A percentile compares a stretch with the other conserved stretches of the same genome.
These are phyloP conservation scores for Adelges cooleyi DNA, from an alignment of 1,140 invertebrate genomes.

Conservation along the genomic window DNA sequence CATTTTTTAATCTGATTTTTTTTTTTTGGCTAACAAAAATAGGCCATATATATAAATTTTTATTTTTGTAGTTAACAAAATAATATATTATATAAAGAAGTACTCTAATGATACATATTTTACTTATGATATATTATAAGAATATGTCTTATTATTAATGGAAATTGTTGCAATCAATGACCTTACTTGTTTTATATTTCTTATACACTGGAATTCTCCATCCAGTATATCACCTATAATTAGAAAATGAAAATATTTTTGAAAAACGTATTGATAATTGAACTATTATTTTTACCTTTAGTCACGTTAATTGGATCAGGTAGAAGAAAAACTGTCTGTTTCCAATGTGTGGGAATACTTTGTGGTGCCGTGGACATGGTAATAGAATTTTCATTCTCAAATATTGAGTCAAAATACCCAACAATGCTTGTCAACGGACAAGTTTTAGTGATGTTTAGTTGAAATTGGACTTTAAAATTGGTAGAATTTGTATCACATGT, in stretches of 20 bases:
- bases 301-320: constrained; percentile 56
- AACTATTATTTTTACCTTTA: constrained; percentile 44
- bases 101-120: background rate
- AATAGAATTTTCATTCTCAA: constrained; percentile 59
- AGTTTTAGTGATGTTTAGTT: constrained; percentile 54
- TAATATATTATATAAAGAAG: background rate
- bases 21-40: background rate
- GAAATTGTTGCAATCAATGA: constrained; percentile 46
- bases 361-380: constrained; percentile 61
- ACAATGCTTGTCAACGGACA: constrained; percentile 75
- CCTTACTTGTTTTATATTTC: constrained; percentile 47
- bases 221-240: constrained; percentile 46
- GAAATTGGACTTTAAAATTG: constrained; percentile 67
- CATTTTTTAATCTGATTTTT: background rate
- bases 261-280: background rate
- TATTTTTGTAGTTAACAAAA: background rate
- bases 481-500: constrained; percentile 69
- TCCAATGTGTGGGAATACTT: constrained; percentile 83
- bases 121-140: constrained; percentile 23
- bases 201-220: constrained; percentile 51
- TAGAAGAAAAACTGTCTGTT: constrained; percentile 91
- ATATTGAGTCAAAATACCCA: constrained; percentile 87
- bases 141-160: constrained; percentile 36
- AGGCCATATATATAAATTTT: too few relatives aligned
- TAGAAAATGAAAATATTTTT: constrained; percentile 31